Base-by-base conservation (phyloP, 2,113 vertebrate genomes). In the Macroglossus sobrinus region DNA sequence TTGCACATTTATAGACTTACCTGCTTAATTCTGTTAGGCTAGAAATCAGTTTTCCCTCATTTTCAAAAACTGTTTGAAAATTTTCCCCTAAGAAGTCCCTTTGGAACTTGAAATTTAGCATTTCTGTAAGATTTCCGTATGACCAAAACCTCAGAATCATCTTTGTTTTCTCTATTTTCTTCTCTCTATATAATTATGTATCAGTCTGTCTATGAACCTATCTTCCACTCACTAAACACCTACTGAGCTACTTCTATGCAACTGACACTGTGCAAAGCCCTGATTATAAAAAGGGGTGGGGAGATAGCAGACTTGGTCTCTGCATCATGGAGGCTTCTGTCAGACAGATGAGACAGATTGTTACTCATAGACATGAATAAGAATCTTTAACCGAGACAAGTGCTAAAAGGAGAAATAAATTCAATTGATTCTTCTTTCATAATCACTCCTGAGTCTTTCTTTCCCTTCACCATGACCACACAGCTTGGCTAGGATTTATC, bases 41-140 rank as follows among this genome's bases (percentile, higher is more conserved):
- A 61, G 40, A 76, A 78, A 43, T 82, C 2, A 57, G 24, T 40
- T 53, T 55, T 30, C 4, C 11, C 11, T 28, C 35, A 43, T 26
- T 21, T 68, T 24, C 79, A 43, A 93, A 91, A 74, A 40, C 6
- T 7, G 10, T 3, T 57, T 85, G 72, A 84, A 75, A 91, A 61
- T 10, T 35, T 59, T 59, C 28, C 5, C 40, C 45, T 33, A 59
- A 66, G 43, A 18, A 76, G 7, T 53, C 33, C 22, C 18, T 21
- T 87, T 85, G 43, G 47, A 76, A 76, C 66, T 24, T 82, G 28
- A 93, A 45, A 33, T 53, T 88, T 55, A 81, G 3, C 28, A 43
- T 19, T 4, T 82, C 63, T 53, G 13, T 50, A 53, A 80, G 88
- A 57, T n/a, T 88, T 94, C 22, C 30, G 5, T 47, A 80, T 81